A percentile compares a stretch with the other conserved stretches of the same genome.
phyloP scores from a whole-genome alignment of 2,888 invertebrate species.

The Amorpha juglandis region DNA sequence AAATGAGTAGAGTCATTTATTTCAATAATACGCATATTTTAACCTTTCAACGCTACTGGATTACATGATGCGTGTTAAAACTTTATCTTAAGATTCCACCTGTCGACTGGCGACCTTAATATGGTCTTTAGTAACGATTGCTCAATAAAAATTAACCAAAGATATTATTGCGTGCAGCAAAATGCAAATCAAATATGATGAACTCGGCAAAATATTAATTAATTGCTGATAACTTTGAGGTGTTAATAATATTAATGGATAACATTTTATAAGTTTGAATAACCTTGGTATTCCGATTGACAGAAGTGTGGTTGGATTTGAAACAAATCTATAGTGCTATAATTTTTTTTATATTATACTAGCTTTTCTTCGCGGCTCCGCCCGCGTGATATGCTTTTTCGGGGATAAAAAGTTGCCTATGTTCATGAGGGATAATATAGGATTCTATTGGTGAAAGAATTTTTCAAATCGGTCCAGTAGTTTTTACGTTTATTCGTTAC shows the following conservation, averaged over 20 bases:
- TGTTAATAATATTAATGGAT: conserved; percentile 24
- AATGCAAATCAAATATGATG: conserved; percentile 28
- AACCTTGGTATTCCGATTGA: conserved; percentile 15
- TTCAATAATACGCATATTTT: background rate
- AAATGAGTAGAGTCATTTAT: too few species aligned
- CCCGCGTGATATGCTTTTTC: too few species aligned
- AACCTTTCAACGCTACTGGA: background rate
- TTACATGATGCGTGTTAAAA: background rate
- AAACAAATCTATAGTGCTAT: background rate
- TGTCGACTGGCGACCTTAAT: conserved; percentile 23
- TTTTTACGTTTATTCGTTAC: too few species aligned
- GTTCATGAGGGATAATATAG: too few species aligned
- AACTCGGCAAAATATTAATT: conserved; percentile 27
- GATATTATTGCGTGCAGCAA: conserved; percentile 4
- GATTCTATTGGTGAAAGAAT: too few species aligned
- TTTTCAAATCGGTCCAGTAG: too few species aligned
- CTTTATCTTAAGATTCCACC: conserved; percentile 13
- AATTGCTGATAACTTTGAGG: conserved; percentile 24
- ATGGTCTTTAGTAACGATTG: conserved; percentile 14
- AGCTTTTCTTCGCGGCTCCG: too few species aligned
- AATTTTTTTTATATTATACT: too few species aligned
- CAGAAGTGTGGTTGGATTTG: background rate
- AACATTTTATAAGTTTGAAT: conserved; percentile 12
- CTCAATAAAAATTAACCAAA: conserved; percentile 17
- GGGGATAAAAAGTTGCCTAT: too few species aligned